Evolutionary conservation across 64 coral and sea anemone species (phyloP).

Genomic region (Montipora cactus): DNA sequence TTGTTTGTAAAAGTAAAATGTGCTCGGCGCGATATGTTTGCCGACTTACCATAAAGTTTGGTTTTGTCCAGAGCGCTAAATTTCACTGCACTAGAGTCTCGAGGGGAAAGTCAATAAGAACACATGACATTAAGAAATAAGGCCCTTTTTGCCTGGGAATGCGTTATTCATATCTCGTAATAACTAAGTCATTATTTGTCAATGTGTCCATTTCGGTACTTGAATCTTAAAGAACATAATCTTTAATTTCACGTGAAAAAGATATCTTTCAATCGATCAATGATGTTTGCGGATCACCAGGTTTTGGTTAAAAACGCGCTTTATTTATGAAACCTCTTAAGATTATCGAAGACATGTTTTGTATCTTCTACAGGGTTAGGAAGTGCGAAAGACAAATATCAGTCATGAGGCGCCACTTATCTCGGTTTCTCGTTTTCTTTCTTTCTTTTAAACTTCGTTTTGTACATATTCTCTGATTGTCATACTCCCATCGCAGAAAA

Average conservation of each 20-base stretch:
- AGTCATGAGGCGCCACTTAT: neutral
- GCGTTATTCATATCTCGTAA: conserved; percentile 1
- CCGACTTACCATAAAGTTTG: conserved; percentile 37
- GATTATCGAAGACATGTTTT: neutral
- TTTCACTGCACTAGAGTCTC: neutral
- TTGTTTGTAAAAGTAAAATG: conserved; percentile 80
- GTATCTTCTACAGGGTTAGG: neutral
- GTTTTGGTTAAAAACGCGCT: conserved; percentile 18
- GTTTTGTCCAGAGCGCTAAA: neutral
- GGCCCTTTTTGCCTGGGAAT: neutral
- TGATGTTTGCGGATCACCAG: conserved; percentile 10
- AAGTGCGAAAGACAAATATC: conserved; percentile 35
- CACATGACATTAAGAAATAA: neutral
- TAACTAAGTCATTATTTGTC: conserved; percentile 45
- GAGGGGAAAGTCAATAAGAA: no score
- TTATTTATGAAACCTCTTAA: conserved; percentile 13
- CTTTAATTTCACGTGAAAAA: conserved; percentile 27
- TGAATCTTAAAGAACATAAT: conserved; percentile 46
- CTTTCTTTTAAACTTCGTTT: neutral
- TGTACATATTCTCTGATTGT: conserved; percentile 1
- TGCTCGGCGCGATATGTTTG: conserved; percentile 27
- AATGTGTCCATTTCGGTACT: conserved; percentile 47
- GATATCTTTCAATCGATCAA: conserved; percentile 47
- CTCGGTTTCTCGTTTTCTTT: neutral
- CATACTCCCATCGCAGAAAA: neutral